Percentiles rank a stretch among this genome's conserved stretches.
These are phyloP conservation scores for Tetheella fluctuosa DNA, from an alignment of 2,888 invertebrate species.

Conservation along the genomic window DNA sequence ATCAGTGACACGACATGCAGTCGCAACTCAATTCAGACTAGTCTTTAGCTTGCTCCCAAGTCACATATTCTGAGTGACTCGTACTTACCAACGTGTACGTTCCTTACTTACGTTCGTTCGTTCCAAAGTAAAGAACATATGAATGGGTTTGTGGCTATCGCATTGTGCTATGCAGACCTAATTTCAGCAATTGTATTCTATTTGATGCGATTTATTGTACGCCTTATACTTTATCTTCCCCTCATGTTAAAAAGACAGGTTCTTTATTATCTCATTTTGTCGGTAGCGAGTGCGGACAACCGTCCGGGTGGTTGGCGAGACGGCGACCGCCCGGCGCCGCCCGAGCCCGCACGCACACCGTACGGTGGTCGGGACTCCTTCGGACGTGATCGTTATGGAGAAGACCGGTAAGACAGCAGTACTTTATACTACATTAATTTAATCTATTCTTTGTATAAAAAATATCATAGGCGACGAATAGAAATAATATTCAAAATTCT, in stretches of 20 bases:
- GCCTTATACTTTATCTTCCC: no score
- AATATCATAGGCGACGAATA: neutral
- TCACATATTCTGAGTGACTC: conserved; percentile 59
- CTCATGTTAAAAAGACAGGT: no score
- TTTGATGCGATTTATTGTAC: no score
- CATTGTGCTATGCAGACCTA: no score
- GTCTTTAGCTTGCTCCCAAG: conserved; percentile 85
- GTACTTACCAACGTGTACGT: no score
- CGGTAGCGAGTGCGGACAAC: conserved; percentile 72
- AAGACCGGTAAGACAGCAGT: conserved; percentile 46
- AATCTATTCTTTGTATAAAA: neutral
- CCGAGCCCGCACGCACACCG: conserved; percentile 72
- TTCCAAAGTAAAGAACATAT: no score
- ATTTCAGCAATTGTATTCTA: no score
- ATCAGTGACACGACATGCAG: conserved; percentile 84
- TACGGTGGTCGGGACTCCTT: conserved; percentile 80
- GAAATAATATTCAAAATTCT: no score
- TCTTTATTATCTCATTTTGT: conserved; percentile 12
- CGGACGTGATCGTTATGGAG: conserved; percentile 67
- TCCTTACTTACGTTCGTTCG: no score
- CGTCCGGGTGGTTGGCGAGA: conserved; percentile 81
- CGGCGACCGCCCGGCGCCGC: conserved; percentile 65
- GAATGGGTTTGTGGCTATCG: no score
- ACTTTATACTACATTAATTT: neutral
- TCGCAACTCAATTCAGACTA: conserved; percentile 93